phyloP scores from a whole-genome alignment of 1,140 invertebrate species.

The Parasteatoda tepidariorum region DNA sequence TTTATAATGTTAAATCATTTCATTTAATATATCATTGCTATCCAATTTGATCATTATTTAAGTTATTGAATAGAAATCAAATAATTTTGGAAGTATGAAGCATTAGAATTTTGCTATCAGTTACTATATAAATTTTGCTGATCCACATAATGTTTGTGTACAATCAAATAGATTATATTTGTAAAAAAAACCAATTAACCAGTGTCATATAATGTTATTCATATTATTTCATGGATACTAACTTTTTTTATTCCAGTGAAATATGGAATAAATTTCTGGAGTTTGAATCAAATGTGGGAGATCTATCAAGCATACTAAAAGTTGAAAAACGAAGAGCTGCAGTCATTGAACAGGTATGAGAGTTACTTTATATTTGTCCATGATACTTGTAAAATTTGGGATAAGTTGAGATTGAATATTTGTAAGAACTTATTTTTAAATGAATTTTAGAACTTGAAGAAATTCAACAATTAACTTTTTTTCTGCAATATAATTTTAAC shows the following conservation, averaged over 20 bases:
- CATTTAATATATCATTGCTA: too few relatives aligned
- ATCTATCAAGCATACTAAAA: slow-evolving; percentile 97
- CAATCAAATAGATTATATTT: too few relatives aligned
- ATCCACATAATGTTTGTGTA: too few relatives aligned
- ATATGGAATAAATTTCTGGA: slow-evolving; percentile 99
- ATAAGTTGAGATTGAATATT: not conserved
- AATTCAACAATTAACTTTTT: not conserved
- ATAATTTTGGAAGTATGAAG: too few relatives aligned
- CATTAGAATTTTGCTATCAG: too few relatives aligned
- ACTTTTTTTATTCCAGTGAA: slow-evolving; percentile 76
- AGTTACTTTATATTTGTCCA: not conserved
- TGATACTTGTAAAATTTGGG: not conserved
- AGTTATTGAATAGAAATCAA: too few relatives aligned
- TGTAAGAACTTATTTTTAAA: not conserved
- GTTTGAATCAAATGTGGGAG: slow-evolving; percentile 98
- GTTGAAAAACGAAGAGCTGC: slow-evolving; percentile 93
- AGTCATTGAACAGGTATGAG: slow-evolving; percentile 86
- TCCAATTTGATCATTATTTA: too few relatives aligned
- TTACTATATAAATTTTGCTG: too few relatives aligned
- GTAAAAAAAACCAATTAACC: too few relatives aligned
- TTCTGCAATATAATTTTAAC: slow-evolving; percentile 17
- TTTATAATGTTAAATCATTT: not conserved
- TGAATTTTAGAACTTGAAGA: too few relatives aligned
- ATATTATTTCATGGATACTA: too few relatives aligned
- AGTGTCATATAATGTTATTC: too few relatives aligned